phyloP scores from a whole-genome alignment of 1,140 invertebrate species.

The Euwallacea similis region DNA sequence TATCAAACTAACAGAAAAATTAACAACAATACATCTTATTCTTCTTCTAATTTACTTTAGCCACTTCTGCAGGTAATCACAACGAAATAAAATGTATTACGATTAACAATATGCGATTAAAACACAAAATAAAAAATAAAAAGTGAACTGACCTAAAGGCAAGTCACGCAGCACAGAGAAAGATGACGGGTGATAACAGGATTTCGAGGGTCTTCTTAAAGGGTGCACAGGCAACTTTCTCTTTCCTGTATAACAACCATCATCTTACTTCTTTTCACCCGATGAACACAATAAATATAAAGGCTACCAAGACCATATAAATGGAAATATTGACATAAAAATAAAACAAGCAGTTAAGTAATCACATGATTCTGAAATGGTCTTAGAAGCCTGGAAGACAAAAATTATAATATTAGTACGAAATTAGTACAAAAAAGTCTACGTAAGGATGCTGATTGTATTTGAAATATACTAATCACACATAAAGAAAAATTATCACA shows the following conservation, averaged over 20 bases:
- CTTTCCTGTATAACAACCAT: conserved; percentile 60
- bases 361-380: background rate
- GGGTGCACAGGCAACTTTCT: conserved; percentile 64
- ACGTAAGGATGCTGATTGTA: conserved; percentile 1
- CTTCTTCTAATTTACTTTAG: background rate
- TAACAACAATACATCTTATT: background rate
- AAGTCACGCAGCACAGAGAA: conserved; percentile 67
- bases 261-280: conserved; percentile 50
- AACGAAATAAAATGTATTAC: conserved; percentile 15
- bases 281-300: background rate
- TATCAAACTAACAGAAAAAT: background rate
- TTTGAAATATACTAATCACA: background rate
- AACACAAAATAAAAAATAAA: conserved; percentile 45
- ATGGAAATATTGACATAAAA: background rate
- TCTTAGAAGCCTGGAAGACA: background rate
- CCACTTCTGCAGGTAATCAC: no score
- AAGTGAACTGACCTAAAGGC: conserved; percentile 53
- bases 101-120: conserved; percentile 17
- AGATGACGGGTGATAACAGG: conserved; percentile 68
- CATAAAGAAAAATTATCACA: no score
- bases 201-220: conserved; percentile 70
- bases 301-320: background rate
- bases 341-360: background rate
- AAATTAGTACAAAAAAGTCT: background rate
- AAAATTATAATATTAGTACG: background rate